A percentile compares a stretch with the other conserved stretches of the same genome.
These are phyloP conservation scores for Mesorhabditis sp. DNA, from an alignment of 2,888 invertebrate genomes.

Conservation along the genomic window DNA sequence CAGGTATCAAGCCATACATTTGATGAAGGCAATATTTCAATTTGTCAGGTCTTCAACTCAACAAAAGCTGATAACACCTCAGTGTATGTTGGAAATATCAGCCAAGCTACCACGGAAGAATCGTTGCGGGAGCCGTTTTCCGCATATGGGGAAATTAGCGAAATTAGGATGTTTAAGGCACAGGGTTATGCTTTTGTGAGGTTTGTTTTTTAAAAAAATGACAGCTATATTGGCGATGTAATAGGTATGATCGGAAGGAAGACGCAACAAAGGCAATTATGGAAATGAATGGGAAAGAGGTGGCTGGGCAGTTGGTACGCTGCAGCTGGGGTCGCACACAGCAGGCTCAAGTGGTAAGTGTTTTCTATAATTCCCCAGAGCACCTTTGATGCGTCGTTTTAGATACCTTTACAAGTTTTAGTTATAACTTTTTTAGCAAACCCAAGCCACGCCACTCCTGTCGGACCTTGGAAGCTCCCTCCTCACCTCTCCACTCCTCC, in stretches of 20 bases:
- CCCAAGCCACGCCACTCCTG: neutral
- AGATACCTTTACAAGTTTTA: neutral
- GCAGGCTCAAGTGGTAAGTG: constrained; percentile 10
- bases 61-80: constrained; percentile 97
- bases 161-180: constrained; percentile 80
- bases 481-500: neutral
- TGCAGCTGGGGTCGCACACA: constrained; percentile 54
- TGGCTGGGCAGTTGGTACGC: constrained; percentile 46
- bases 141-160: constrained; percentile 89
- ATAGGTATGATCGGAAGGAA: constrained; percentile 90
- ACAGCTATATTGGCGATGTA: constrained; percentile 33
- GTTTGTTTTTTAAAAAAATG: neutral
- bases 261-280: constrained; percentile 96
- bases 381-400: neutral
- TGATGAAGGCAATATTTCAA: neutral
- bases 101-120: constrained; percentile 21
- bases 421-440: neutral
- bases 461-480: neutral
- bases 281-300: constrained; percentile 75
- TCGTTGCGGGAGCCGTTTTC: constrained; percentile 85
- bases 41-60: constrained; percentile 88
- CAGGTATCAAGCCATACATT: constrained; percentile 23
- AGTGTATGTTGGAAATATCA: constrained; percentile 93
- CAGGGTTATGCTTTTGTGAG: constrained; percentile 15
- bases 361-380: neutral